Base-by-base conservation (phyloP, 2,888 invertebrate species). In the Cyclophora punctaria region DNA sequence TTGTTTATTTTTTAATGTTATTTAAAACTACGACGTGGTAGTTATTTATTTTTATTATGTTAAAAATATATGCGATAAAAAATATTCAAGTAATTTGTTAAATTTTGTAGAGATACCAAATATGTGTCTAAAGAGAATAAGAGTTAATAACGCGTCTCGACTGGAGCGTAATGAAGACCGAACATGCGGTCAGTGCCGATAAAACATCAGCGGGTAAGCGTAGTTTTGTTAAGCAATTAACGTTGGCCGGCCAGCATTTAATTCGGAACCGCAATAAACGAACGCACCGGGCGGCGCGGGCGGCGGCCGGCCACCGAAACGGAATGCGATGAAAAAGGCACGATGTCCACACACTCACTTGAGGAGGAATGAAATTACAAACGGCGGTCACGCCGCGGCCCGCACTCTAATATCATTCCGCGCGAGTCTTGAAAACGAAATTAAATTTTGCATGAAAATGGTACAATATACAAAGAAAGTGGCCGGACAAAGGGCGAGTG, bases 381-480 rank as follows among this genome's bases (percentile, higher is more conserved):
- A 72, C 77, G 71, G 79, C 74, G 79, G 79, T 77, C 75, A 75
- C 80, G 76, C 63, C 66, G 64, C 75, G 66, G 20, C 69, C 72
- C 75, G 71, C 68, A 44, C 33, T 75, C 83, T 85, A 86, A 87
- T 86, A 87, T 83, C 86, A 86, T 86, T 87, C 87, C 87, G 70
- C 73, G 77, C 87, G 87, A 84, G 85, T 87, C 88, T 88, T 87
- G 84, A 83, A 84, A 84, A 83, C 87, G 85, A 87, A 87, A 88
- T 88, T 87, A 85, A 88, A 88, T 88, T 87, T 86, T 82, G 86
- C 88, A 86, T 85, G 88, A 85, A 65, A 87, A 86, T 84, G 82
- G 81, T 83, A 84, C 85, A 80, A 83, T 82, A 83, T 81, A 87
- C 86, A 87, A 88, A 88, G 88, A 87, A 88, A 83, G 77, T 79